Percentiles rank a stretch among this genome's conserved stretches.
These are phyloP conservation scores for Poeciliopsis paucimaculata DNA, from an alignment of 2,797 vertebrate genomes.

Conservation along the genomic window DNA sequence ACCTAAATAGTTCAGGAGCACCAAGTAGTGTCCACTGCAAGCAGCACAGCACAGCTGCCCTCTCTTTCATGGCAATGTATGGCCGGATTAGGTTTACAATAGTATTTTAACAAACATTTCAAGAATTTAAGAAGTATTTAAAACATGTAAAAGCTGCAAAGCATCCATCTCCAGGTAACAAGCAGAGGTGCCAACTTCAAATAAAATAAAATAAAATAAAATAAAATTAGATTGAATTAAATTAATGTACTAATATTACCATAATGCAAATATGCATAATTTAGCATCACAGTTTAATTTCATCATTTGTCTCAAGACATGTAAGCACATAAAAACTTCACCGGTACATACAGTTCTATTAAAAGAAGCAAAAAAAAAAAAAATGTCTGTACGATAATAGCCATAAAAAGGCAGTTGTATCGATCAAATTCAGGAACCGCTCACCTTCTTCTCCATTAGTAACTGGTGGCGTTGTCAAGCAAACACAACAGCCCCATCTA, in stretches of 20 bases:
- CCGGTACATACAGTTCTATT: too few relatives aligned
- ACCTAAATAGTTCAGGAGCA: neutral
- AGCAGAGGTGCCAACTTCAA: neutral
- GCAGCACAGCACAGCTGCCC: neutral
- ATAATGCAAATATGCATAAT: too few relatives aligned
- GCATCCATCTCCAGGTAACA: neutral
- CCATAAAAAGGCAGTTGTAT: neutral
- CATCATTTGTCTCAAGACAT: too few relatives aligned
- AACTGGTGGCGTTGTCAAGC: neutral
- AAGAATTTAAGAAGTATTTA: neutral
- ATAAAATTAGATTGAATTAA: too few relatives aligned
- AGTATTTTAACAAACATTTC: neutral
- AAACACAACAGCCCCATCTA: conserved; percentile 16
- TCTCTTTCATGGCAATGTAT: neutral
- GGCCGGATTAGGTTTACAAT: neutral
- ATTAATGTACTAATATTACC: too few relatives aligned
- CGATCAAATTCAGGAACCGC: too few relatives aligned
- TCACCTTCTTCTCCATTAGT: neutral
- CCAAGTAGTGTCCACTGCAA: neutral
- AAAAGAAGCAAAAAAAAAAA: too few relatives aligned
- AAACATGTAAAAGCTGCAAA: neutral
- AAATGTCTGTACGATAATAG: too few relatives aligned
- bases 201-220: neutral
- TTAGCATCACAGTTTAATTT: too few relatives aligned
- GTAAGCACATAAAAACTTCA: too few relatives aligned